Evolutionary conservation across 2,797 vertebrate species (phyloP).

Genomic region (Peromyscus nudipes): DNA sequence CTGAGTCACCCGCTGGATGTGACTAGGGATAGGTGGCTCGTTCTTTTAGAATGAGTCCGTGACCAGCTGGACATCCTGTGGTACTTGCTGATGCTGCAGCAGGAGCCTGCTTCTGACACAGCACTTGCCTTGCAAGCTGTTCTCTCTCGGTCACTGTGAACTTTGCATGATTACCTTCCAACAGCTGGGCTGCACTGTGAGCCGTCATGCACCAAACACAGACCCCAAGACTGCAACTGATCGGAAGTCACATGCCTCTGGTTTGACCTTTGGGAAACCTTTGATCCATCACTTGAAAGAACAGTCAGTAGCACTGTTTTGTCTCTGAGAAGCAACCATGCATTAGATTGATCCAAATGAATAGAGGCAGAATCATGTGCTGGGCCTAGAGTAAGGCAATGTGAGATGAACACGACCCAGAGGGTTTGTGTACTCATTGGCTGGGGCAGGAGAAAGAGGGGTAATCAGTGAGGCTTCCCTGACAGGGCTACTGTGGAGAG

Average conservation of each 20-base stretch:
- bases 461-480: too few species aligned
- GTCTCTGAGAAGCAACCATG: conserved; percentile 4
- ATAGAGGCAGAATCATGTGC: not conserved
- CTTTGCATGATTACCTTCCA: not conserved
- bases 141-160: not conserved
- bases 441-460: not conserved
- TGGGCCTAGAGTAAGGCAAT: not conserved
- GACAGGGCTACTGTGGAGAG: not conserved
- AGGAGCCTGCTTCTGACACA: not conserved
- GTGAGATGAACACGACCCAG: not conserved
- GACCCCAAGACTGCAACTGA: not conserved
- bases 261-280: conserved; percentile 38
- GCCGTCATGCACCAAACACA: not conserved
- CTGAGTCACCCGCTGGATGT: not conserved
- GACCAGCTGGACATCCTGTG: not conserved
- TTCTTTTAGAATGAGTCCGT: not conserved
- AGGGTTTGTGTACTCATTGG: not conserved
- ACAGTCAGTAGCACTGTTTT: not conserved
- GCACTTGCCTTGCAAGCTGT: conserved; percentile 31
- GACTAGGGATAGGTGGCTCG: not conserved
- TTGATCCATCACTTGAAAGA: conserved; percentile 29
- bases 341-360: conserved; percentile 12
- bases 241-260: conserved; percentile 1
- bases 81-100: conserved; percentile 1
- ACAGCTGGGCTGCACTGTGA: conserved; percentile 29